phyloP scores from a whole-genome alignment of 2,888 invertebrate species.

The Watsonalla binaria region DNA sequence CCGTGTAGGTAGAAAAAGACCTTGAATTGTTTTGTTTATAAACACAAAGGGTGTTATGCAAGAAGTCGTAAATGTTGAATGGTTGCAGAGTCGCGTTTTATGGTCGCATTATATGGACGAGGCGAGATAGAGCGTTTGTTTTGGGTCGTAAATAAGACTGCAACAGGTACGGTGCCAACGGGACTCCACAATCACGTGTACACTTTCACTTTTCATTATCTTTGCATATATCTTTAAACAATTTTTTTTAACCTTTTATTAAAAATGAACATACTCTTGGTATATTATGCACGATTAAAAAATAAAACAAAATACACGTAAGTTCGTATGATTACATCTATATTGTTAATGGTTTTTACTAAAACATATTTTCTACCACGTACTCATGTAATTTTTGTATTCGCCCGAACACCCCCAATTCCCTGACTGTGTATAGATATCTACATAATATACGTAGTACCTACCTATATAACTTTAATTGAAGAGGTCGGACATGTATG shows the following conservation, averaged over 20 bases:
- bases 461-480: conserved; percentile 55
- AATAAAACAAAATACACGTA: too few relatives aligned
- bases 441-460: conserved; percentile 9
- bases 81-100: conserved; percentile 65
- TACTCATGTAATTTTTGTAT: too few relatives aligned
- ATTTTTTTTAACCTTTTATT: conserved; percentile 20
- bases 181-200: conserved; percentile 69
- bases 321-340: too few relatives aligned
- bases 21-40: conserved; percentile 75
- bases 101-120: conserved; percentile 71
- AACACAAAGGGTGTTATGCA: conserved; percentile 72
- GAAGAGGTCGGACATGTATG: conserved; percentile 58
- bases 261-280: conserved; percentile 2
- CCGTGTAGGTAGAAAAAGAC: conserved; percentile 47
- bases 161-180: conserved; percentile 75
- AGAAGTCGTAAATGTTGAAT: conserved; percentile 57
- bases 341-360: too few relatives aligned
- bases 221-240: conserved; percentile 50
- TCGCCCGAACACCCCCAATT: neutral
- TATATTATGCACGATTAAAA: too few relatives aligned
- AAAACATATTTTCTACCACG: too few relatives aligned
- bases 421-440: neutral
- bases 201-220: conserved; percentile 74
- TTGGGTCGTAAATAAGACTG: conserved; percentile 77
- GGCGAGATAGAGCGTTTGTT: conserved; percentile 76